Percentiles rank a stretch among this genome's conserved stretches.
These are phyloP conservation scores for Anolis sagrei DNA, from an alignment of 2,113 vertebrate species.

Conservation along the genomic window DNA sequence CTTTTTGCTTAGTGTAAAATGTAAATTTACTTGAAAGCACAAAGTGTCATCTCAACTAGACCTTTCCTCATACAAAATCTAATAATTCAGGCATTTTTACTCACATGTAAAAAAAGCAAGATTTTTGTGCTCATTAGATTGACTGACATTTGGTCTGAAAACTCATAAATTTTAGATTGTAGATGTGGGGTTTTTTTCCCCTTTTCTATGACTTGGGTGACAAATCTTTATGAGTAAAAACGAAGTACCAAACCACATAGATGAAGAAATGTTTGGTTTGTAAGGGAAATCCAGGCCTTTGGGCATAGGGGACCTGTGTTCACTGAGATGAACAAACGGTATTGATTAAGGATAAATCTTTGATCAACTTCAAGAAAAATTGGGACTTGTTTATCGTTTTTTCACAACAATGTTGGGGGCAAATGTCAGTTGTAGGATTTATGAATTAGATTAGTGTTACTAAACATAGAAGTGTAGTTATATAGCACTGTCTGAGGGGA, in stretches of 20 bases:
- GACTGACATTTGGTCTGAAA: slow-evolving; percentile 47
- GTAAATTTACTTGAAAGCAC: slow-evolving; percentile 45
- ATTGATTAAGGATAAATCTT: not conserved
- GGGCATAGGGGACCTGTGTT: not conserved
- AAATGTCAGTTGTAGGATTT: too few species aligned
- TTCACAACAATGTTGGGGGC: too few species aligned
- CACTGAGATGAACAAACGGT: not conserved
- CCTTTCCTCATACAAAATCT: not conserved
- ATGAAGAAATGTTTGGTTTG: slow-evolving; percentile 1
- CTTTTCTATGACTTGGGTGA: slow-evolving; percentile 18
- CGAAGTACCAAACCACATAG: not conserved
- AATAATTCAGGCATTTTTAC: slow-evolving; percentile 8
- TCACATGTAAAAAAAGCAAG: slow-evolving; percentile 20
- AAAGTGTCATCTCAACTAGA: slow-evolving; percentile 19
- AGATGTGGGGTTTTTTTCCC: not conserved
- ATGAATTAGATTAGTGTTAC: too few species aligned
- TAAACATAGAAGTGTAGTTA: too few species aligned
- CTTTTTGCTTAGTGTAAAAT: slow-evolving; percentile 37
- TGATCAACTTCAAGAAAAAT: too few species aligned
- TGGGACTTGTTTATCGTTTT: too few species aligned
- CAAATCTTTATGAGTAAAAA: slow-evolving; percentile 47
- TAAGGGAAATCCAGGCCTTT: not conserved
- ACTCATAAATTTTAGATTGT: slow-evolving; percentile 16
- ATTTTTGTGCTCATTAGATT: not conserved
- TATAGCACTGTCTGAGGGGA: too few species aligned